Conservation (phyloP, 2,888 invertebrate genomes). For the Hydriomena furcata region DNA sequence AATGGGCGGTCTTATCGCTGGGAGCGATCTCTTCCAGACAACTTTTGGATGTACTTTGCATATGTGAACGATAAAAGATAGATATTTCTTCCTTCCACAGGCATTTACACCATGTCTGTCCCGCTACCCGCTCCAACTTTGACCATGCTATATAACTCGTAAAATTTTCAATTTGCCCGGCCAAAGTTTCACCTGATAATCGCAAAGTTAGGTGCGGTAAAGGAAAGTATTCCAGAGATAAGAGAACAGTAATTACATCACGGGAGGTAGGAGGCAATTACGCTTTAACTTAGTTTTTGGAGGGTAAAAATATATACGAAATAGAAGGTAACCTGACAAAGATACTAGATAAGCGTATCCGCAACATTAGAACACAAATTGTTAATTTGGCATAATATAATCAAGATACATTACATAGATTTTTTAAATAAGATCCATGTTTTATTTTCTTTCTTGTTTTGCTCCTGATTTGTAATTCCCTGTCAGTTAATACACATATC, state of each 20-base stretch:
- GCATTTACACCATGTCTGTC: no score
- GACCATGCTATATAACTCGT: constrained; percentile 48
- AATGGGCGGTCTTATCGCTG: no score
- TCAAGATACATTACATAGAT: background rate
- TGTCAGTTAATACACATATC: no score
- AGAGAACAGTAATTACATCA: constrained; percentile 60
- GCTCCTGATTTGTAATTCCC: no score
- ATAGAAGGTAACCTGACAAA: background rate
- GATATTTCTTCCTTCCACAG: no score
- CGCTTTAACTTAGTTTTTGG: constrained; percentile 25
- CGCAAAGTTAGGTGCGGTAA: constrained; percentile 69
- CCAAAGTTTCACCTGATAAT: constrained; percentile 79
- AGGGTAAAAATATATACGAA: constrained; percentile 16
- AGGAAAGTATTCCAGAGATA: constrained; percentile 65
- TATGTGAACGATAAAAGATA: no score
- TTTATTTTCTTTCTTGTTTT: no score
- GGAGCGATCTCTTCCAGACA: no score
- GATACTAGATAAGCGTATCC: background rate
- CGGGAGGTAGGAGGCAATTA: constrained; percentile 46
- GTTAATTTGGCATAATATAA: no score
- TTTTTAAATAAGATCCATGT: no score
- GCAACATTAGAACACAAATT: background rate
- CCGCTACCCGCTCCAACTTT: constrained; percentile 30
- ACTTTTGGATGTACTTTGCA: no score
- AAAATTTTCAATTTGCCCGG: constrained; percentile 79